These are phyloP conservation scores for Todiramphus chloris DNA, from an alignment of 2,113 vertebrate genomes.

Conservation along the genomic window DNA sequence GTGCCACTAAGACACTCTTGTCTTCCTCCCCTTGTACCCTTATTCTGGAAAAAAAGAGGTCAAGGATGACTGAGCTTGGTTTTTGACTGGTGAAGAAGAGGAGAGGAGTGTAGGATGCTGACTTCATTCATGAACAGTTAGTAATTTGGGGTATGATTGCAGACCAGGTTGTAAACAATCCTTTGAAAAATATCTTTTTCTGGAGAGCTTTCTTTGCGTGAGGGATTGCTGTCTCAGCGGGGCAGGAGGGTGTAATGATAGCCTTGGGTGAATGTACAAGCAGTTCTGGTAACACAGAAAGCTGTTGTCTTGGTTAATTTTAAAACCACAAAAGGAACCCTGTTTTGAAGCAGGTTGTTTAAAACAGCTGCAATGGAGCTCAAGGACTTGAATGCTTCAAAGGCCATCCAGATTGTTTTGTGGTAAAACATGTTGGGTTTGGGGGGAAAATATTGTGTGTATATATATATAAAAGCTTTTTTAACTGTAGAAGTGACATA, in stretches of 20 bases:
- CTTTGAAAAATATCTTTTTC: neutral
- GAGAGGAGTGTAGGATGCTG: neutral
- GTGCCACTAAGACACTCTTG: neutral
- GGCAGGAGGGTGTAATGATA: neutral
- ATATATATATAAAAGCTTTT: neutral
- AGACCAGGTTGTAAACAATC: neutral
- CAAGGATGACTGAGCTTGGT: neutral
- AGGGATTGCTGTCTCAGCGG: neutral
- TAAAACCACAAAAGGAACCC: slow-evolving; percentile 37
- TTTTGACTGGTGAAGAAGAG: neutral
- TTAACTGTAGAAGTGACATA: neutral
- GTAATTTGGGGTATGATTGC: neutral
- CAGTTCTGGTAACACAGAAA: slow-evolving; percentile 16
- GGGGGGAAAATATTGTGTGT: neutral
- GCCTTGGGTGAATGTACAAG: slow-evolving; percentile 32
- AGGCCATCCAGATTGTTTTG: neutral
- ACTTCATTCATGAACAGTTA: neutral
- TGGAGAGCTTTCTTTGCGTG: neutral
- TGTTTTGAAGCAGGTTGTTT: neutral
- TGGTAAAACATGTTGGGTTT: neutral
- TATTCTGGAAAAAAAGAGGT: neutral
- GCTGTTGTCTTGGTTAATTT: slow-evolving; percentile 25
- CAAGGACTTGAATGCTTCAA: neutral
- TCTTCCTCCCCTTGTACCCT: neutral
- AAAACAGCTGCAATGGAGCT: neutral